phyloP scores from a whole-genome alignment of 1,140 invertebrate species.

The Plutomurus gul region DNA sequence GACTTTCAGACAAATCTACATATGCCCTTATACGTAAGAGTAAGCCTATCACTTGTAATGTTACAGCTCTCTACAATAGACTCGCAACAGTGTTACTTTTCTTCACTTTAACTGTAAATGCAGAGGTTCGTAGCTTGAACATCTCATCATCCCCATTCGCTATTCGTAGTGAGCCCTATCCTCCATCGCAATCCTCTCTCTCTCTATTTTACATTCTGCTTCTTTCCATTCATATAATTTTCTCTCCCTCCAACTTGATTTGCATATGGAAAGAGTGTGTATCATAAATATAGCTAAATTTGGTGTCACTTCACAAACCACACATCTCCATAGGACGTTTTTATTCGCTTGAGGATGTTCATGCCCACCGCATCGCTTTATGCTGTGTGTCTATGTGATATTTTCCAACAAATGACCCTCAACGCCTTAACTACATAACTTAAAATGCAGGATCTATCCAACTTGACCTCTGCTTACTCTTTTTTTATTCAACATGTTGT shows the following conservation, averaged over 20 bases:
- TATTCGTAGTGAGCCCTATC: neutral
- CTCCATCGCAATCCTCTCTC: neutral
- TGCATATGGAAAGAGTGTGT: constrained; percentile 34
- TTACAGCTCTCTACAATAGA: neutral
- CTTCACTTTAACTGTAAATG: neutral
- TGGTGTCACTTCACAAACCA: constrained; percentile 41
- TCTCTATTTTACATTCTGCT: neutral
- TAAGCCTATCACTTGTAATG: neutral
- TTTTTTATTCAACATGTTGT: neutral
- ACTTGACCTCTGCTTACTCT: neutral
- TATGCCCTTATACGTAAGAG: neutral
- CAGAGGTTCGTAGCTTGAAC: too few relatives aligned
- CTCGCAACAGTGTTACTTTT: neutral
- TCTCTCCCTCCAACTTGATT: constrained; percentile 23
- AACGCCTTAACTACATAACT: neutral
- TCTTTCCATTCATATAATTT: constrained; percentile 7
- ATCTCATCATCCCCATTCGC: constrained; percentile 1
- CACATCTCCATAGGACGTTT: constrained; percentile 43
- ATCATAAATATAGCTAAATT: constrained; percentile 45
- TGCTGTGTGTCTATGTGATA: too few relatives aligned
- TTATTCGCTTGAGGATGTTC: constrained; percentile 25
- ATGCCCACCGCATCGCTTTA: constrained; percentile 31
- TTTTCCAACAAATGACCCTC: constrained; percentile 2
- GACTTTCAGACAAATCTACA: neutral
- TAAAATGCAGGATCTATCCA: neutral